Evolutionary conservation across 2,888 invertebrate species (phyloP).

Genomic region (Noctua janthe): DNA sequence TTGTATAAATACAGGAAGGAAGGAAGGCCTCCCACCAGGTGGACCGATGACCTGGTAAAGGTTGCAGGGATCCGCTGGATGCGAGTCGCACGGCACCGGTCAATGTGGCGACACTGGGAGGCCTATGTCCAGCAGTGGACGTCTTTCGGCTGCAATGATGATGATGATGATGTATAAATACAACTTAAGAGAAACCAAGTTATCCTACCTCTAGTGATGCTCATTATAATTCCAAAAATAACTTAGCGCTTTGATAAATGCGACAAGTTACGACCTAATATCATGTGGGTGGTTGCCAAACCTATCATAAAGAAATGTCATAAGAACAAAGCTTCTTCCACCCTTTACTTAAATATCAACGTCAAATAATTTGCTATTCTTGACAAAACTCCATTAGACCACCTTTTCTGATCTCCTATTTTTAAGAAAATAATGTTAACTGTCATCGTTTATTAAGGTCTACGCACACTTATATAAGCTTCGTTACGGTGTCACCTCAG

Average conservation of each 20-base stretch:
- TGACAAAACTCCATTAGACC: constrained; percentile 9
- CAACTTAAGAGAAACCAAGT: not conserved
- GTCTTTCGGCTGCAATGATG: too few relatives aligned
- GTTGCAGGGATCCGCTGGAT: too few relatives aligned
- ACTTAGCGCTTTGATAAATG: not conserved
- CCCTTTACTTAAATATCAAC: not conserved
- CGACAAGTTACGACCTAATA: not conserved
- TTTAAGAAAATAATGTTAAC: constrained; percentile 4
- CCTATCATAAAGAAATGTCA: not conserved
- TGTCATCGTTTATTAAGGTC: not conserved
- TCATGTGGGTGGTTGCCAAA: not conserved
- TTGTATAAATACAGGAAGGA: not conserved
- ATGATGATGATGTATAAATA: not conserved
- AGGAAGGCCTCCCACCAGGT: too few relatives aligned
- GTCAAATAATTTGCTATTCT: constrained; percentile 5
- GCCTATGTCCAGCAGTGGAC: too few relatives aligned
- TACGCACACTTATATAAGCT: not conserved
- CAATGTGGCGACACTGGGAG: too few relatives aligned
- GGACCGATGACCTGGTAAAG: too few relatives aligned
- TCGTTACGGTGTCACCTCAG: not conserved
- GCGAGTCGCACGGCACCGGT: too few relatives aligned
- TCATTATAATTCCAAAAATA: not conserved
- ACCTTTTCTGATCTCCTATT: constrained; percentile 2
- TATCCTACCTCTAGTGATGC: not conserved
- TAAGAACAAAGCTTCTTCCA: not conserved